A percentile compares a stretch with the other conserved stretches of the same genome.
phyloP scores from a whole-genome alignment of 2,888 invertebrate species.

The Nomada fabriciana region DNA sequence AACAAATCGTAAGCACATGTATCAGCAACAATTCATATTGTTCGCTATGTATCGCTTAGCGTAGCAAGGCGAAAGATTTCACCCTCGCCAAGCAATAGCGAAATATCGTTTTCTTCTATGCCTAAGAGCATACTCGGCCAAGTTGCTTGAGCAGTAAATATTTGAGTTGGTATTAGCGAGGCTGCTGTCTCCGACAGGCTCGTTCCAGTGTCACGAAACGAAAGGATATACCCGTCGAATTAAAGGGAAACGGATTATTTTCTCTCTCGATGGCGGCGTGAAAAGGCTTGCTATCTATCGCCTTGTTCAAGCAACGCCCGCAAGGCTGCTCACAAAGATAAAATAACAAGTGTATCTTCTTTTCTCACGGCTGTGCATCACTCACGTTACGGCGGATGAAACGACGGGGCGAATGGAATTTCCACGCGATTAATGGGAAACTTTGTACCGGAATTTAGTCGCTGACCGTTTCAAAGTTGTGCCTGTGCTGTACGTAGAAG shows the following conservation, averaged over 20 bases:
- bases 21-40: background rate
- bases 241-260: no score
- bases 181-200: background rate
- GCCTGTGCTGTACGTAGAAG: background rate
- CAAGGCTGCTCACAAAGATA: no score
- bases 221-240: no score
- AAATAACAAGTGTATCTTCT: no score
- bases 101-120: background rate
- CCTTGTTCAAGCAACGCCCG: no score
- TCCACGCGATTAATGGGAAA: conserved; percentile 6
- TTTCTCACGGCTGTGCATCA: no score
- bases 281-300: no score
- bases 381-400: background rate
- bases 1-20: background rate
- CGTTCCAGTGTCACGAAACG: background rate
- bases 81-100: background rate
- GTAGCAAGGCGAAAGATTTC: background rate
- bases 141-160: background rate
- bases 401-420: conserved; percentile 2
- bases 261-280: no score
- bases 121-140: background rate
- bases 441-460: conserved; percentile 38
- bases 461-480: conserved; percentile 1
- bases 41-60: background rate
- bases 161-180: conserved; percentile 29